A percentile compares a stretch with the other conserved stretches of the same genome.
phyloP scores from a whole-genome alignment of 2,888 invertebrate genomes.

The Drosophila mercatorum region DNA sequence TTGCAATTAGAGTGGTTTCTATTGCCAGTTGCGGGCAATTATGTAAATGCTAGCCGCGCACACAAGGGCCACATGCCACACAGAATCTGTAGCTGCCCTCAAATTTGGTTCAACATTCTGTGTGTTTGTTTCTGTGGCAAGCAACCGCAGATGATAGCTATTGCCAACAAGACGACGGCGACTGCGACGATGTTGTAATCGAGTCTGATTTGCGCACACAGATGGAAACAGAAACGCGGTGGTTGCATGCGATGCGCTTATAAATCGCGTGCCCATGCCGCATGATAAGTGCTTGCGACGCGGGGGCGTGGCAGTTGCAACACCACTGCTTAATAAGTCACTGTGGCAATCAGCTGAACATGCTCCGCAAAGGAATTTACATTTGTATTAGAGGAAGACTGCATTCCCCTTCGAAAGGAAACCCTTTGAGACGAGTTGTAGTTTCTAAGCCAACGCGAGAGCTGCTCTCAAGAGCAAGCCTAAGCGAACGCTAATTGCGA shows the following conservation, averaged over 20 bases:
- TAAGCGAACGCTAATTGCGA: background rate
- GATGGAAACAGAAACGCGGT: constrained; percentile 31
- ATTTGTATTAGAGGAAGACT: background rate
- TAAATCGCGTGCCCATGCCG: constrained; percentile 42
- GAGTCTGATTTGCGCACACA: constrained; percentile 35
- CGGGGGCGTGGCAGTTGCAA: constrained; percentile 21
- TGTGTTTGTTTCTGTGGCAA: constrained; percentile 18
- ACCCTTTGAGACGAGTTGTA: background rate
- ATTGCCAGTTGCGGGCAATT: constrained; percentile 40
- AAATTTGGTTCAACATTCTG: constrained; percentile 44
- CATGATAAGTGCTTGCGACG: background rate
- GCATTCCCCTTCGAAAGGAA: background rate
- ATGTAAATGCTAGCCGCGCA: constrained; percentile 41
- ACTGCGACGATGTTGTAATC: constrained; percentile 49
- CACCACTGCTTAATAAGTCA: constrained; percentile 22
- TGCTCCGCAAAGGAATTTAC: background rate
- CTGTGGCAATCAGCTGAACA: constrained; percentile 31
- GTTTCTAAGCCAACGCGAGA: background rate
- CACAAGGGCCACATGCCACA: constrained; percentile 14
- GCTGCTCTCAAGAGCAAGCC: background rate
- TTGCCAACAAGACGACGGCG: constrained; percentile 35
- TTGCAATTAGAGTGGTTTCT: constrained; percentile 44
- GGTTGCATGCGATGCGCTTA: constrained; percentile 42
- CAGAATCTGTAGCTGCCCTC: constrained; percentile 23
- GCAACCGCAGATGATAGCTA: constrained; percentile 29